phyloP scores from a whole-genome alignment of 1,140 invertebrate genomes.

The Lycorma delicatula region DNA sequence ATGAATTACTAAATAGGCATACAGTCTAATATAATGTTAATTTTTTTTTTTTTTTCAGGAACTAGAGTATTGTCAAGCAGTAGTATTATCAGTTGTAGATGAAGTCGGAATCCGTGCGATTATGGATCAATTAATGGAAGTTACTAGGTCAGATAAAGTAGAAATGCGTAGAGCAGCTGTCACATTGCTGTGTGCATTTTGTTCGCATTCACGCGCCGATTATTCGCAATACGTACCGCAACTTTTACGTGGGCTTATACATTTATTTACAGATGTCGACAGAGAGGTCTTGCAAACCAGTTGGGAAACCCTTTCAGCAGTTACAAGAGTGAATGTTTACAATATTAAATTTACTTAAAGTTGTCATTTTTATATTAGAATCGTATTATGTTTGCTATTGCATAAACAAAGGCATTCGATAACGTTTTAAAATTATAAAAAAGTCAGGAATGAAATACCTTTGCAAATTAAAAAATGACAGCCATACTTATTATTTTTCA shows the following conservation, averaged over 20 bases:
- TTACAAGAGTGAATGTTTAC: conserved; percentile 72
- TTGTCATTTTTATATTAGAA: too few relatives aligned
- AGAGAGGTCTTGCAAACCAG: conserved; percentile 65
- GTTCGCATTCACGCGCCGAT: conserved; percentile 76
- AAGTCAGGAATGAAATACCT: too few relatives aligned
- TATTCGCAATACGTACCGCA: conserved; percentile 81
- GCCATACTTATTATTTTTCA: too few relatives aligned
- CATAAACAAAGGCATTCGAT: too few relatives aligned
- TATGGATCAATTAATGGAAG: conserved; percentile 83
- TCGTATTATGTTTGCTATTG: too few relatives aligned
- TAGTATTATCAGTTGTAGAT: conserved; percentile 82
- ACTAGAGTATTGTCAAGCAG: conserved; percentile 87
- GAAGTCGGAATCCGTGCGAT: conserved; percentile 80
- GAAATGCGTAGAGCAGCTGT: conserved; percentile 64
- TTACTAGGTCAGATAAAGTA: conserved; percentile 52
- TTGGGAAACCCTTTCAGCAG: conserved; percentile 84
- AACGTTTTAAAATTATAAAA: too few relatives aligned
- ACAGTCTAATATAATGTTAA: too few relatives aligned
- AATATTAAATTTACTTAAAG: too few relatives aligned
- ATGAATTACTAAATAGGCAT: too few relatives aligned
- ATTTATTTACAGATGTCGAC: conserved; percentile 73
- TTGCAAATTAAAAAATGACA: too few relatives aligned
- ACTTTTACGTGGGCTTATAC: conserved; percentile 76
- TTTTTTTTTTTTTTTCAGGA: too few relatives aligned
- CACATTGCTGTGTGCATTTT: conserved; percentile 82